Base-by-base conservation (phyloP, 2,113 vertebrate genomes). In the Hiodon tergisus region DNA sequence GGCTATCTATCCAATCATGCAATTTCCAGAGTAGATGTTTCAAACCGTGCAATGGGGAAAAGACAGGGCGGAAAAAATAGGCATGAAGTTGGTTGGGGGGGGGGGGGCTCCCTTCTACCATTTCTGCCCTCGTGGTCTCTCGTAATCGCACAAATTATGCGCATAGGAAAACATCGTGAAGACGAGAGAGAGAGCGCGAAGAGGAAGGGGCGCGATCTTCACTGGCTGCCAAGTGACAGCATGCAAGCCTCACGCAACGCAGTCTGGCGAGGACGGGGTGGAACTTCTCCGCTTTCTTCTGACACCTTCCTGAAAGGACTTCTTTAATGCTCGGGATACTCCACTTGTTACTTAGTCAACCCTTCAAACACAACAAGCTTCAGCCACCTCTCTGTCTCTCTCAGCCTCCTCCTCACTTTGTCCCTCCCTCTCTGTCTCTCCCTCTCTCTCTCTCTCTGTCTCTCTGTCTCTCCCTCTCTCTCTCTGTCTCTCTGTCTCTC, bases 1-100 rank as follows among this genome's bases (percentile, higher is more conserved):
- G 92, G 89, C 94, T 95, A 95, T 96, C 95, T 95, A 89, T 87
- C 93, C 93, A 95, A 96, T 95, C 94, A 95, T 91, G 93, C 93
- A 94, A 95, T 96, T 95, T 96, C 92, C 94, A 92, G 92, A 91
- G 91, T 93, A 89, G 84, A 81, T 81, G 79, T 91, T 91, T 88
- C 87, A 90, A 69, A 89, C 86, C 90, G 85, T 87, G 87, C 85
- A 88, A 88, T 85, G 87, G 86, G 89, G 54, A 59, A 51, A 63
- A 67, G 55, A 50, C 69, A 67, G 60, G 74, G 73, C 69, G 63
- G 71, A 50, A 13, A 5, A 47, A 16, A 16, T 11, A 11, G 57
- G 53, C 50, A 14, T 13, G 89, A 88, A 88, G 88, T 85, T 81
- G 86, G 31, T 31, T 78, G 89, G 85, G 89, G 89, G 90, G 87